Conservation (phyloP, 1,140 invertebrate genomes). For the Zeugodacus cucurbitae region DNA sequence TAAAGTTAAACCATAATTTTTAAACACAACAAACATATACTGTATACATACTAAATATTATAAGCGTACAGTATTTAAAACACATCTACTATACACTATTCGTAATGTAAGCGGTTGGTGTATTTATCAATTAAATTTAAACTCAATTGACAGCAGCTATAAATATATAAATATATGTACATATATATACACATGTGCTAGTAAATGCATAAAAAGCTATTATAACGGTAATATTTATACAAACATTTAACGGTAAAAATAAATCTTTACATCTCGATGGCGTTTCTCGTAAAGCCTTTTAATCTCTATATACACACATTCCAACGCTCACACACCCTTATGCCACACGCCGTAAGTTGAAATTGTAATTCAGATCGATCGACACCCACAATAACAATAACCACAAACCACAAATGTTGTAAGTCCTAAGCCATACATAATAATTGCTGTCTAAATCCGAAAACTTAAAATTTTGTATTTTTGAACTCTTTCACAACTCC, state of each 20-base stretch:
- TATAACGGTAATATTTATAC: not conserved
- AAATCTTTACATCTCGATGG: slow-evolving; percentile 9
- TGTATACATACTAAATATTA: slow-evolving; percentile 9
- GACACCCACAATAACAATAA: not conserved
- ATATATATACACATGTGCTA: too few species aligned
- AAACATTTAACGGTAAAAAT: not conserved
- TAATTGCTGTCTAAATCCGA: not conserved
- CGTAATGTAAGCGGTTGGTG: not conserved
- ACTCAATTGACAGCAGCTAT: slow-evolving; percentile 20
- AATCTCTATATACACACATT: not conserved
- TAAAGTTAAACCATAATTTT: slow-evolving; percentile 39
- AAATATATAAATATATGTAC: not conserved
- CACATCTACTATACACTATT: not conserved
- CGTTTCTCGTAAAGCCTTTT: not conserved
- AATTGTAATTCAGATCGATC: not conserved
- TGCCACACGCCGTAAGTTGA: not conserved
- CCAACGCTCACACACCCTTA: not conserved
- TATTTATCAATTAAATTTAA: slow-evolving; percentile 7
- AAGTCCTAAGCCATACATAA: not conserved
- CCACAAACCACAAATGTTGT: not conserved
- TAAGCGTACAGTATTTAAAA: too few species aligned
- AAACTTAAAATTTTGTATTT: not conserved
- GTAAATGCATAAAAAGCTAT: not conserved
- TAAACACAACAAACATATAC: slow-evolving; percentile 18
- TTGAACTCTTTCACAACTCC: not conserved